Evolutionary conservation across 2,888 invertebrate genomes (phyloP).

Genomic region (Perizoma flavofasciatum): DNA sequence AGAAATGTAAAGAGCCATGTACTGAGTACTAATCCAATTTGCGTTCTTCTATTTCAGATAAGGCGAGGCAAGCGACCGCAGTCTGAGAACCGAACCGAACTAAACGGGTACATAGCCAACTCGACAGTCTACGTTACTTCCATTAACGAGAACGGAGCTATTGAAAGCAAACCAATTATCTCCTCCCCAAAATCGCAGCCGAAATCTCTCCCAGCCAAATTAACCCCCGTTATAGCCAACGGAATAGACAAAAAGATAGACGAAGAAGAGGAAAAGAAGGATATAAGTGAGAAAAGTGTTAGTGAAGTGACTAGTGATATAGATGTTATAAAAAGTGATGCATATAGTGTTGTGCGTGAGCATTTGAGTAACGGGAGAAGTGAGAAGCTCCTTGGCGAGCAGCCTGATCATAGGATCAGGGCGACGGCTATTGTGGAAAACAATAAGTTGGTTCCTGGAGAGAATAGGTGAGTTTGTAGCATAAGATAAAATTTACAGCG

Average conservation of each 20-base stretch:
- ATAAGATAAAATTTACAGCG: too few species aligned
- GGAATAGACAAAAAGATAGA: slow-evolving; percentile 62
- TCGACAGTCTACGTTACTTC: slow-evolving; percentile 93
- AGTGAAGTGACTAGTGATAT: slow-evolving; percentile 70
- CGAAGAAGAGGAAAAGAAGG: slow-evolving; percentile 64
- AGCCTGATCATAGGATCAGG: slow-evolving; percentile 84
- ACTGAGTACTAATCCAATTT: neutral
- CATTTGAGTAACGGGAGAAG: slow-evolving; percentile 87
- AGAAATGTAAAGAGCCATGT: too few species aligned
- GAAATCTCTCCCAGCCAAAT: slow-evolving; percentile 76
- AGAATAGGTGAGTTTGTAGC: slow-evolving; percentile 79
- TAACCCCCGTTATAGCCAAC: slow-evolving; percentile 74
- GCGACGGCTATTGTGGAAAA: slow-evolving; percentile 85
- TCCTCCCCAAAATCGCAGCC: slow-evolving; percentile 76
- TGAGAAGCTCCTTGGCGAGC: slow-evolving; percentile 88
- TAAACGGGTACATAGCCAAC: slow-evolving; percentile 92
- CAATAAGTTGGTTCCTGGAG: slow-evolving; percentile 83
- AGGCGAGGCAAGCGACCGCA: slow-evolving; percentile 85
- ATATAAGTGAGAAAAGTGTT: slow-evolving; percentile 74
- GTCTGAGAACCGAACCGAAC: slow-evolving; percentile 81
- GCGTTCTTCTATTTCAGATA: slow-evolving; percentile 78
- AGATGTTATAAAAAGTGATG: slow-evolving; percentile 76
- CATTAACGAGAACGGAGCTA: slow-evolving; percentile 82
- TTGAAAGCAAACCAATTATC: slow-evolving; percentile 75
- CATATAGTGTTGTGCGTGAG: slow-evolving; percentile 73